Base-by-base conservation (phyloP, 1,140 invertebrate genomes). In the Bicyclus anynana region DNA sequence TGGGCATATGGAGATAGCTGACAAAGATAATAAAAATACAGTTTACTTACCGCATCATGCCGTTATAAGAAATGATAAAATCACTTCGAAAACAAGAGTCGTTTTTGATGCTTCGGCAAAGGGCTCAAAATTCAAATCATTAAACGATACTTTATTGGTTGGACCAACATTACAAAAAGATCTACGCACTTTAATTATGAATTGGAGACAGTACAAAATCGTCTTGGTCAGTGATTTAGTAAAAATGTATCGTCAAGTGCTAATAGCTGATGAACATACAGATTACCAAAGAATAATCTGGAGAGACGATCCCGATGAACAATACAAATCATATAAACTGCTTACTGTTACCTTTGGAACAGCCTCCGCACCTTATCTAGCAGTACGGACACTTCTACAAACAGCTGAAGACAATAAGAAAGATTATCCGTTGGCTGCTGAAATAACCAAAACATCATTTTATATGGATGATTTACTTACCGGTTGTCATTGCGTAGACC, bases 211-310 rank as follows among this genome's bases (percentile, higher is more conserved):
- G 26, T 67, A 81, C 62, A 42, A 35, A 20, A 69, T 77, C 44
- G 72, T 70, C 2, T 29, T 90, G n/a, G 58, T 67, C 0, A 71
- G 67, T 26, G 84, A 88, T 37, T 74, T 88, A 5, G 63, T 67
- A 20, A 87, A 87, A 65, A 89, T 88, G 80, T 89, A 80, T 59
- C 61, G 74, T n/a, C 74, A 83, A 53, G 38, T 83, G n/a, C 17
- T 50, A 16, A 47, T 61, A 13, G 18, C 26, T 14, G 12, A 55
- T 6, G 27, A 61, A 13, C 26, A 61, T 17, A 20, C 40, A 20
- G 52, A 65, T 29, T 65, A 21, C 37, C 67, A 65, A 38, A 29
- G 67, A n/a, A 54, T 69, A 9, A 12, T 68, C 2, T 68, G 58
- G 62, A 33, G 65, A 35, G 49, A 61, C 17, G 21, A 51, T 40